Percentiles rank a stretch among this genome's conserved stretches.
Evolutionary conservation across 2,113 vertebrate genomes (phyloP).

Genomic region (Ageneiosus marmoratus): DNA sequence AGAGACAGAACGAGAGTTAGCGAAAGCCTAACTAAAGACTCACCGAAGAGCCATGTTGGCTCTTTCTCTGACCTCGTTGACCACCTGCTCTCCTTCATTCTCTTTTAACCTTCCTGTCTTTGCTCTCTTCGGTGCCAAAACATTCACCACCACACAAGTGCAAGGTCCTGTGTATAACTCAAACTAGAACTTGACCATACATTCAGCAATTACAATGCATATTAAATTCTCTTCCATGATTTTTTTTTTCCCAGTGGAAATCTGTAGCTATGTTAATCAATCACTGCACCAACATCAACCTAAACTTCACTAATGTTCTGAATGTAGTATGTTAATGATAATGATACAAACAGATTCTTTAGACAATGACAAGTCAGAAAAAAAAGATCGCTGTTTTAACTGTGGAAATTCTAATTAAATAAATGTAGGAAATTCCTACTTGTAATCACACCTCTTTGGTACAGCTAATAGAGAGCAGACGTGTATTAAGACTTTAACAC

Average conservation of each 20-base stretch:
- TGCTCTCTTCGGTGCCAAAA: constrained; percentile 52
- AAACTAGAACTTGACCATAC: background rate
- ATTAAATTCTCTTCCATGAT: background rate
- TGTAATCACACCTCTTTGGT: background rate
- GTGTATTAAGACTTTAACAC: background rate
- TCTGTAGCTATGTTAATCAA: background rate
- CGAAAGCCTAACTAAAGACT: constrained; percentile 19
- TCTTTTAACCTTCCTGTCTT: constrained; percentile 53
- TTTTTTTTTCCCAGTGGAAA: background rate
- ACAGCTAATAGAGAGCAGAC: constrained; percentile 14
- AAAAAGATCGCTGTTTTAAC: background rate
- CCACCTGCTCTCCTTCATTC: constrained; percentile 67
- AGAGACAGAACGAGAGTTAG: background rate
- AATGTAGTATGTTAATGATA: background rate
- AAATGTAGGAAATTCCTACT: constrained; percentile 9
- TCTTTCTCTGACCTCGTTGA: constrained; percentile 64
- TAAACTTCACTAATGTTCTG: background rate
- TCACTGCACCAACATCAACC: background rate
- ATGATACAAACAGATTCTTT: background rate
- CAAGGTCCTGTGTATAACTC: constrained; percentile 31
- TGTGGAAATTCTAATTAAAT: constrained; percentile 10
- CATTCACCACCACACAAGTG: constrained; percentile 49
- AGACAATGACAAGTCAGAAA: background rate
- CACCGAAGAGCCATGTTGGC: constrained; percentile 49
- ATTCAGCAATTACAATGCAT: background rate